Conservation (phyloP, 2,113 vertebrate species). For the Neoarius graeffei region DNA sequence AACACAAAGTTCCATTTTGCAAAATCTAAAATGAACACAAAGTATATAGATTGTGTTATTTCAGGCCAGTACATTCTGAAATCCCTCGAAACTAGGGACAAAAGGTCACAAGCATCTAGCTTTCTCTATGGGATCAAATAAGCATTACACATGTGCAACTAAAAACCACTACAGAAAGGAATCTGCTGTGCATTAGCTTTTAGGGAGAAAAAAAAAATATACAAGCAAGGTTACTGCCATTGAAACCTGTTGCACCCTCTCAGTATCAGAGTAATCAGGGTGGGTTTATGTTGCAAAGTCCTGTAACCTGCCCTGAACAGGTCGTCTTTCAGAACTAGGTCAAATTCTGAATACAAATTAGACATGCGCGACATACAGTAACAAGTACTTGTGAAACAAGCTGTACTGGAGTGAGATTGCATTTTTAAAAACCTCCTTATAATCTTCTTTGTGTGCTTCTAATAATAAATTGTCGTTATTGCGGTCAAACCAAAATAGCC, state of each 20-base stretch:
- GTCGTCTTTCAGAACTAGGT: not conserved
- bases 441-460: not conserved
- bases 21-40: not conserved
- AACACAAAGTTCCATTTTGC: not conserved
- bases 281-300: not conserved
- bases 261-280: not conserved
- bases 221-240: conserved; percentile 3
- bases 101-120: not conserved
- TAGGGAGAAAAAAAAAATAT: conserved; percentile 24
- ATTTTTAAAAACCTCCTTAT: not conserved
- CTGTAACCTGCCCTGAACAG: not conserved
- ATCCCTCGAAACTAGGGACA: conserved; percentile 9
- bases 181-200: not conserved
- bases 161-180: not conserved
- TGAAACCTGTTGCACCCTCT: not conserved
- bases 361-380: not conserved
- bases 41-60: not conserved
- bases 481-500: conserved; percentile 17
- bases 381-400: not conserved
- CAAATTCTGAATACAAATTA: not conserved
- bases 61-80: conserved; percentile 1
- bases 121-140: not conserved
- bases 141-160: not conserved
- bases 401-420: too few species aligned
- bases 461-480: not conserved